Conservation (phyloP, 2,888 invertebrate genomes). For the Melolontha melolontha region DNA sequence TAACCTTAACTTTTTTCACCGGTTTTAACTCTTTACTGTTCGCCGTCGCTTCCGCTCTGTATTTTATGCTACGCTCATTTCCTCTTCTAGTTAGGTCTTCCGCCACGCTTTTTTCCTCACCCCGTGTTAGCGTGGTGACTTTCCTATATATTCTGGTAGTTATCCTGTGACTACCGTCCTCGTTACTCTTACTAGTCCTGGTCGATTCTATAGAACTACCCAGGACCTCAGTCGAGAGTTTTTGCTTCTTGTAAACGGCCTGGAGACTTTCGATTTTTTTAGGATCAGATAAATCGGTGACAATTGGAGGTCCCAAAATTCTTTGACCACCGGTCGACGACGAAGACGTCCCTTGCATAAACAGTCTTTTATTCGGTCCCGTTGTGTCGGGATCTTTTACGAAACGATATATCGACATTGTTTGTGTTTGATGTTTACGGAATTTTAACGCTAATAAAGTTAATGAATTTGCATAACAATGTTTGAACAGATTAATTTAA, state of each 20-base stretch:
- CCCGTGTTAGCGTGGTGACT: slow-evolving; percentile 88
- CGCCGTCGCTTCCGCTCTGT: slow-evolving; percentile 70
- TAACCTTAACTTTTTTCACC: slow-evolving; percentile 84
- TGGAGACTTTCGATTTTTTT: slow-evolving; percentile 71
- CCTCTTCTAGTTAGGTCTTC: slow-evolving; percentile 77
- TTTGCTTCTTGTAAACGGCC: slow-evolving; percentile 85
- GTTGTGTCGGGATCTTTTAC: slow-evolving; percentile 72
- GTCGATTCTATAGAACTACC: slow-evolving; percentile 88
- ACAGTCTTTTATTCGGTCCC: slow-evolving; percentile 73
- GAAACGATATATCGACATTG: slow-evolving; percentile 78
- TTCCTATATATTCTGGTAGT: slow-evolving; percentile 89
- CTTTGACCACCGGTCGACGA: slow-evolving; percentile 53
- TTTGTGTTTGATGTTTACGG: slow-evolving; percentile 13
- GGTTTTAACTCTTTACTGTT: slow-evolving; percentile 68
- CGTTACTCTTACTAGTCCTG: slow-evolving; percentile 83
- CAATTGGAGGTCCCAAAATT: slow-evolving; percentile 59
- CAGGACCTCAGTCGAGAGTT: slow-evolving; percentile 85
- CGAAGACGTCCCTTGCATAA: slow-evolving; percentile 76
- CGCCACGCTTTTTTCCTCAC: slow-evolving; percentile 81
- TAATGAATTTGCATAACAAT: not conserved
- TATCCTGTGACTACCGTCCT: slow-evolving; percentile 83
- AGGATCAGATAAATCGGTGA: slow-evolving; percentile 58
- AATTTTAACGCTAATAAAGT: not conserved
- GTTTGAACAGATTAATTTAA: not conserved
- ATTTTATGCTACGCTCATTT: slow-evolving; percentile 69